Evolutionary conservation across 1,140 invertebrate species (phyloP).

Genomic region (Diachasma alloeum): DNA sequence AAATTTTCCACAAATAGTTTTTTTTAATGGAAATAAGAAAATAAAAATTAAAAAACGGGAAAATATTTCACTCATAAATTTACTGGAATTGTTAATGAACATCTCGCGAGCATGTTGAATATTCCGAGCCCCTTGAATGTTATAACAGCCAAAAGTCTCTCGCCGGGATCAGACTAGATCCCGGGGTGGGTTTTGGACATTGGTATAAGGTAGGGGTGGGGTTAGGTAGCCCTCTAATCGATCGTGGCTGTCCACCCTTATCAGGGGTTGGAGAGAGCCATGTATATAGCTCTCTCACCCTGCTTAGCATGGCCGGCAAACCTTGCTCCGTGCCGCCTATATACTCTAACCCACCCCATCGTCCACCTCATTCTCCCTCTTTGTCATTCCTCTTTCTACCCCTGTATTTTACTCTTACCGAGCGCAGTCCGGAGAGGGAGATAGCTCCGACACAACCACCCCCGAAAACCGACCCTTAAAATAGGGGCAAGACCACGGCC

Average conservation of each 20-base stretch:
- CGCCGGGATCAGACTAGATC: neutral
- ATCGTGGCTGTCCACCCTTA: constrained; percentile 67
- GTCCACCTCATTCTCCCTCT: constrained; percentile 21
- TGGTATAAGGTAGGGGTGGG: constrained; percentile 39
- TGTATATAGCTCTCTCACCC: constrained; percentile 41
- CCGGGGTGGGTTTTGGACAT: constrained; percentile 37
- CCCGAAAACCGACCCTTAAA: constrained; percentile 64
- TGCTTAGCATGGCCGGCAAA: constrained; percentile 65
- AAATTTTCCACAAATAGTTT: too few relatives aligned
- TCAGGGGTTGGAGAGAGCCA: constrained; percentile 57
- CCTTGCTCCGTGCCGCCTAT: constrained; percentile 33
- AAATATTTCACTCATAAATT: neutral
- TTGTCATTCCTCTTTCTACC: constrained; percentile 31
- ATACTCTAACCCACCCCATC: constrained; percentile 6
- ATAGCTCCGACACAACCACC: constrained; percentile 33
- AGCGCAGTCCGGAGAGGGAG: neutral
- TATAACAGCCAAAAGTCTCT: too few relatives aligned
- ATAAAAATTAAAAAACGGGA: neutral
- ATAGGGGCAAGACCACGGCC: constrained; percentile 65
- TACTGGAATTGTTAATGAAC: too few relatives aligned
- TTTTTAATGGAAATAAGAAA: too few relatives aligned
- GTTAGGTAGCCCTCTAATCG: constrained; percentile 64
- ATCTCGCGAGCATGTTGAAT: too few relatives aligned
- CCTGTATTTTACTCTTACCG: constrained; percentile 29
- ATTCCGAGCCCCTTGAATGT: too few relatives aligned